phyloP scores from a whole-genome alignment of 2,113 vertebrate genomes.

The Maccullochella peelii region DNA sequence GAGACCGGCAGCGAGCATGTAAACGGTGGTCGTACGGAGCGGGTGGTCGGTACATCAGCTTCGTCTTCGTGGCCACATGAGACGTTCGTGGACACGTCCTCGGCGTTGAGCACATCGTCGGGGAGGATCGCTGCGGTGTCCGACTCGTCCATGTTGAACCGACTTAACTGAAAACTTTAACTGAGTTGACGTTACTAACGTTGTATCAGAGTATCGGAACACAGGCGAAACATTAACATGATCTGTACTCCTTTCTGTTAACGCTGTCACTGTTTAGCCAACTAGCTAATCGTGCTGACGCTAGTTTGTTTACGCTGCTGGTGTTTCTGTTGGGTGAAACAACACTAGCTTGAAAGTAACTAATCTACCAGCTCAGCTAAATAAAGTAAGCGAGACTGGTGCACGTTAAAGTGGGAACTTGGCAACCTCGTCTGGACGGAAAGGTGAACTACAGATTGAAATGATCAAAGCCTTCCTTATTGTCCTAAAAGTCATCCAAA shows the following conservation, averaged over 20 bases:
- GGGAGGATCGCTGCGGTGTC: conserved; percentile 81
- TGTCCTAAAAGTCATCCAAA: too few relatives aligned
- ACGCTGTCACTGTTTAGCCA: not conserved
- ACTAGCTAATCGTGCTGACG: not conserved
- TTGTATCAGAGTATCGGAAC: not conserved
- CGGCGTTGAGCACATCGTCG: conserved; percentile 37
- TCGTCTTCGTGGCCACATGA: not conserved
- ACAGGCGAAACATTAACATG: not conserved
- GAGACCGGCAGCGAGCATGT: conserved; percentile 70
- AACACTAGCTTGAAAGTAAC: fast-evolving
- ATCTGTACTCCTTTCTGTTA: not conserved
- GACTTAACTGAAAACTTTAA: not conserved
- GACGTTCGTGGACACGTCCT: not conserved
- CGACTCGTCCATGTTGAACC: conserved; percentile 74
- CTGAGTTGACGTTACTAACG: too few relatives aligned
- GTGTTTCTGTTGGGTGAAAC: not conserved
- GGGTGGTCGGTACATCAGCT: not conserved
- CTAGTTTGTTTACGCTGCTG: not conserved
- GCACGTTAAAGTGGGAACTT: too few relatives aligned
- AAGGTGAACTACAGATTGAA: conserved; percentile 1
- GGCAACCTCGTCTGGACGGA: conserved; percentile 23
- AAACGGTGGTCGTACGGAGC: conserved; percentile 47
- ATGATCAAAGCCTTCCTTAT: too few relatives aligned
- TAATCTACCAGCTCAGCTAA: not conserved
- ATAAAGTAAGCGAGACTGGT: not conserved